Percentiles rank a stretch among this genome's conserved stretches.
Conservation (phyloP, 2,113 vertebrate genomes). For the Laticauda colubrina region DNA sequence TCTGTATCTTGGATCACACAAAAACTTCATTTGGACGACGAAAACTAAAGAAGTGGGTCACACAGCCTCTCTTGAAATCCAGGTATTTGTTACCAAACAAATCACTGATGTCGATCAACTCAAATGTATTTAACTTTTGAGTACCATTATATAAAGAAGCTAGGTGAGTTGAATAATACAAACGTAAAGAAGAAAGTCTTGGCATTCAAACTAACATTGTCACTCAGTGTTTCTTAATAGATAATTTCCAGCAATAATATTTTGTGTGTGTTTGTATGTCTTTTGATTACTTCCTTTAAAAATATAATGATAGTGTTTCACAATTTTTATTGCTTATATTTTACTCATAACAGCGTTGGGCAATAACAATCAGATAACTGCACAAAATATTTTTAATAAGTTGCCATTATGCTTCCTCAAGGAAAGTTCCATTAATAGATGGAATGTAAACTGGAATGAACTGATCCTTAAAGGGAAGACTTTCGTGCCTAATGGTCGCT, state of each 20-base stretch:
- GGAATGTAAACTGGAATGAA: accelerated
- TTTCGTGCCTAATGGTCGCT: neutral
- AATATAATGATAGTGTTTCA: neutral
- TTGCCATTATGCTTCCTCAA: neutral
- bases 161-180: neutral
- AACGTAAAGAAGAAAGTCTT: neutral
- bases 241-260: neutral
- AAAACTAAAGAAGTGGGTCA: constrained; percentile 90
- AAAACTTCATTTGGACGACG: constrained; percentile 87
- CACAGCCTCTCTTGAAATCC: constrained; percentile 82
- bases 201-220: neutral
- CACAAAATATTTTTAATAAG: neutral
- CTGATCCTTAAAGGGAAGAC: neutral
- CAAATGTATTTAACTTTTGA: neutral
- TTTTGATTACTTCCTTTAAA: neutral
- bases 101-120: neutral
- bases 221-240: neutral
- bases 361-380: neutral
- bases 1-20: constrained; percentile 95
- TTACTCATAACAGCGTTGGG: neutral
- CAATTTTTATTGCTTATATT: neutral
- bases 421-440: neutral
- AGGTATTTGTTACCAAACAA: constrained; percentile 70
- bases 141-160: accelerated
- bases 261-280: neutral